Percentiles rank a stretch among this genome's conserved stretches.
Evolutionary conservation across 2,113 vertebrate species (phyloP).

Genomic region (Copsychus sechellarum): DNA sequence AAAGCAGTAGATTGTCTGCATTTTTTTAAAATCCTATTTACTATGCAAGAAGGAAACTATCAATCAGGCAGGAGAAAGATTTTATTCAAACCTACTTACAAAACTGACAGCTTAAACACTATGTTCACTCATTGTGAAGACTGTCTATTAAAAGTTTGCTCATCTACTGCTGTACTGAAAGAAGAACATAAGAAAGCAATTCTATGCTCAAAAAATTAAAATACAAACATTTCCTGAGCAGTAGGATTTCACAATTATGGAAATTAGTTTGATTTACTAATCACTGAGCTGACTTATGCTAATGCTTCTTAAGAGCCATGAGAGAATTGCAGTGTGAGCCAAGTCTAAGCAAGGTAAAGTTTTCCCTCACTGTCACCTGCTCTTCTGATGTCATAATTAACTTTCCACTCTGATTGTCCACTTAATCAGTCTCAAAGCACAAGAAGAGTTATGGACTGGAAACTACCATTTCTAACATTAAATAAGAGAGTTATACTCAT

Average conservation of each 20-base stretch:
- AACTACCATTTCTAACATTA: neutral
- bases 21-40: neutral
- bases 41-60: neutral
- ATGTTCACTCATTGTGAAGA: neutral
- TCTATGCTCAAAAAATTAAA: neutral
- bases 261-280: neutral
- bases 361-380: neutral
- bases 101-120: neutral
- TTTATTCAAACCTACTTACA: neutral
- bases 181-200: neutral
- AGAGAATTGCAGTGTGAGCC: neutral
- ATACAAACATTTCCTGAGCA: neutral
- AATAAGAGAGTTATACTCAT: neutral
- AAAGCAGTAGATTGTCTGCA: neutral
- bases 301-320: neutral
- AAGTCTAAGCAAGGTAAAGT: neutral
- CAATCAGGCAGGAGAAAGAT: neutral
- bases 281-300: neutral
- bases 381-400: neutral
- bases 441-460: neutral
- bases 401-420: neutral
- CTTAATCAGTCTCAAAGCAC: neutral
- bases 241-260: neutral
- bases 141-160: neutral
- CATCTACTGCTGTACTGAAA: neutral